Conservation (phyloP, 2,888 invertebrate species). For the Cremastobaeus sp. region DNA sequence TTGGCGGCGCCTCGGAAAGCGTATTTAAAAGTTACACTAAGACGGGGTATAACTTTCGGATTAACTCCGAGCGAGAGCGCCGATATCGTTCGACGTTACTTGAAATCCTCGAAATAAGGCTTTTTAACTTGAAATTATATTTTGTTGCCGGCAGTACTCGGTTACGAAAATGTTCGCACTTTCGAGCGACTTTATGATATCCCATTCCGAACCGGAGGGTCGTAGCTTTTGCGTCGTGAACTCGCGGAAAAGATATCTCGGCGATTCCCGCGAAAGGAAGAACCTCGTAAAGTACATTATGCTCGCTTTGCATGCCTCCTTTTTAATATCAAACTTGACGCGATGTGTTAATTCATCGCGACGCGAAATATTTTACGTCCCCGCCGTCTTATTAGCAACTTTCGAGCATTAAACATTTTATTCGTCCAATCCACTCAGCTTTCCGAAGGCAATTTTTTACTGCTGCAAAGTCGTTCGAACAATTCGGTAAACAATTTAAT, state of each 20-base stretch:
- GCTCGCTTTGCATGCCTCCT: slow-evolving; percentile 41
- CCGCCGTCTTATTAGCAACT: neutral
- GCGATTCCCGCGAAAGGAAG: slow-evolving; percentile 34
- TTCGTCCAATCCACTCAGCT: too few species aligned
- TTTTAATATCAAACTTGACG: slow-evolving; percentile 16
- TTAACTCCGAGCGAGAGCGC: slow-evolving; percentile 62
- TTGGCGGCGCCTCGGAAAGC: slow-evolving; percentile 60
- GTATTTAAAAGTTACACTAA: slow-evolving; percentile 64
- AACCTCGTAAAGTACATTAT: slow-evolving; percentile 45
- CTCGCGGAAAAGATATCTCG: slow-evolving; percentile 38
- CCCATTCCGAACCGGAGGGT: slow-evolving; percentile 10
- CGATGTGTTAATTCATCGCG: slow-evolving; percentile 27
- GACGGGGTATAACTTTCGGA: slow-evolving; percentile 64
- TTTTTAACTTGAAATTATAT: slow-evolving; percentile 56
- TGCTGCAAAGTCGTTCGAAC: too few species aligned
- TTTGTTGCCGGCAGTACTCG: slow-evolving; percentile 41
- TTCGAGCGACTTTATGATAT: slow-evolving; percentile 44
- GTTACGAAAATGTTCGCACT: slow-evolving; percentile 52
- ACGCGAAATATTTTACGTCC: neutral
- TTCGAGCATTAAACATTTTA: too few species aligned
- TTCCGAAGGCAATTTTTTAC: too few species aligned
- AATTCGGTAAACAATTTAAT: too few species aligned
- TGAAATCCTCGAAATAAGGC: slow-evolving; percentile 49
- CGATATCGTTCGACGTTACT: slow-evolving; percentile 38
- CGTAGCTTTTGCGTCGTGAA: slow-evolving; percentile 8